phyloP scores from a whole-genome alignment of 2,888 invertebrate genomes.

The Hydropsyche betteni region DNA sequence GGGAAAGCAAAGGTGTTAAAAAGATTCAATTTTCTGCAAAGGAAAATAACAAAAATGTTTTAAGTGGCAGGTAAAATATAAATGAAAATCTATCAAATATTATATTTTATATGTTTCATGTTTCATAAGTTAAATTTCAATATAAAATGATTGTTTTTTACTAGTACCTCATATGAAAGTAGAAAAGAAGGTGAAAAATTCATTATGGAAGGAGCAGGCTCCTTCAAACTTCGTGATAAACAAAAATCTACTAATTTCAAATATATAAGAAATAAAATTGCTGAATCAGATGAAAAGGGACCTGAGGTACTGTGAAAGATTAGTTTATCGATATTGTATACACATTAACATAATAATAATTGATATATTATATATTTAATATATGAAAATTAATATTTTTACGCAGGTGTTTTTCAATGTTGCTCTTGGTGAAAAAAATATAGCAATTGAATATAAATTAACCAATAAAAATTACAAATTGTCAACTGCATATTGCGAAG shows the following conservation, averaged over 20 bases:
- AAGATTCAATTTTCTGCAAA: constrained; percentile 71
- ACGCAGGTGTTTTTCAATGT: constrained; percentile 71
- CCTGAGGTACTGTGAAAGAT: constrained; percentile 60
- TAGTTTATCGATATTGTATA: background rate
- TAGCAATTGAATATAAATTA: constrained; percentile 74
- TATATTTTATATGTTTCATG: too few species aligned
- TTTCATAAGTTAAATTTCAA: background rate
- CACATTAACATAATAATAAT: constrained; percentile 16
- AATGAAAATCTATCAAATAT: constrained; percentile 6
- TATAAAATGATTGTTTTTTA: background rate
- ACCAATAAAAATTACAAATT: constrained; percentile 78
- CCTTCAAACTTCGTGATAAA: constrained; percentile 74
- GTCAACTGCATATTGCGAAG: constrained; percentile 78
- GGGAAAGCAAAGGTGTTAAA: constrained; percentile 67
- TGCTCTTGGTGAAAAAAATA: constrained; percentile 74
- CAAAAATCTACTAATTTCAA: constrained; percentile 78
- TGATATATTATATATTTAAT: background rate
- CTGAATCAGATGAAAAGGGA: constrained; percentile 74
- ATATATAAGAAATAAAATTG: constrained; percentile 72
- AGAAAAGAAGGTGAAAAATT: constrained; percentile 76
- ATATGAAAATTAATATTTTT: constrained; percentile 9
- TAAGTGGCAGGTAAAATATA: constrained; percentile 72
- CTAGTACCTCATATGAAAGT: constrained; percentile 73
- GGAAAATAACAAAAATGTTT: constrained; percentile 71
- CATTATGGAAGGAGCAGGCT: constrained; percentile 80